Percentiles rank a stretch among this genome's conserved stretches.
phyloP scores from a whole-genome alignment of 2,797 vertebrate species.

The Argentina silus region DNA sequence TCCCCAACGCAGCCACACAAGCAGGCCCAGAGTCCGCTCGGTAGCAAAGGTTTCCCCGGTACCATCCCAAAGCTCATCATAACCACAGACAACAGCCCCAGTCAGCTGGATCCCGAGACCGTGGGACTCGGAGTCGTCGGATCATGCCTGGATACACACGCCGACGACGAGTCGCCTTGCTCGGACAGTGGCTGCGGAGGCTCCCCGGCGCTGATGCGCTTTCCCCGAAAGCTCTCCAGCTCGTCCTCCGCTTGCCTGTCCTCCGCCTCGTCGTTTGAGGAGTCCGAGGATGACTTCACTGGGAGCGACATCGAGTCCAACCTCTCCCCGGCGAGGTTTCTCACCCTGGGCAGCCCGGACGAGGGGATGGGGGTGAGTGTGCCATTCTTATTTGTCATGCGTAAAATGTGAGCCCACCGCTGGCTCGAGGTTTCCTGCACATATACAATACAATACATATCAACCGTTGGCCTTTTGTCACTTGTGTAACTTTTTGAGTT shows the following conservation, averaged over 20 bases:
- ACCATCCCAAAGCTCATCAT: conserved; percentile 88
- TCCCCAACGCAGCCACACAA: conserved; percentile 16
- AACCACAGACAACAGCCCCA: conserved; percentile 80
- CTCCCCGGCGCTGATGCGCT: conserved; percentile 77
- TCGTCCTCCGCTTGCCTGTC: conserved; percentile 85
- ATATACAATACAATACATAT: too few species aligned
- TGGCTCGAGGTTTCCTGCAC: neutral
- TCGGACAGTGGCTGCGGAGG: conserved; percentile 86
- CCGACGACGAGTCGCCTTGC: conserved; percentile 79
- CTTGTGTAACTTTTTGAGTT: too few species aligned
- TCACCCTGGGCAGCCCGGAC: conserved; percentile 71
- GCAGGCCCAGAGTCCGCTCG: conserved; percentile 19
- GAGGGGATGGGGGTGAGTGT: conserved; percentile 82
- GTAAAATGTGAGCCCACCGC: neutral
- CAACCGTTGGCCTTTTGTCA: too few species aligned
- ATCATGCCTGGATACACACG: conserved; percentile 61
- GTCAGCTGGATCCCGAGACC: conserved; percentile 39
- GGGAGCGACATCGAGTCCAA: conserved; percentile 81
- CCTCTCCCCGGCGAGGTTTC: conserved; percentile 61
- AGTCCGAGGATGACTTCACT: conserved; percentile 88
- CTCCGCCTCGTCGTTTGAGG: conserved; percentile 90
- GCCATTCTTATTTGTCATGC: neutral
- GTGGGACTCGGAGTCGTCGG: conserved; percentile 44
- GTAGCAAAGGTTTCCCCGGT: conserved; percentile 60
- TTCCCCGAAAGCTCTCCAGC: conserved; percentile 82